phyloP scores from a whole-genome alignment of 1,140 invertebrate species.

The Drosophila rhopaloa region DNA sequence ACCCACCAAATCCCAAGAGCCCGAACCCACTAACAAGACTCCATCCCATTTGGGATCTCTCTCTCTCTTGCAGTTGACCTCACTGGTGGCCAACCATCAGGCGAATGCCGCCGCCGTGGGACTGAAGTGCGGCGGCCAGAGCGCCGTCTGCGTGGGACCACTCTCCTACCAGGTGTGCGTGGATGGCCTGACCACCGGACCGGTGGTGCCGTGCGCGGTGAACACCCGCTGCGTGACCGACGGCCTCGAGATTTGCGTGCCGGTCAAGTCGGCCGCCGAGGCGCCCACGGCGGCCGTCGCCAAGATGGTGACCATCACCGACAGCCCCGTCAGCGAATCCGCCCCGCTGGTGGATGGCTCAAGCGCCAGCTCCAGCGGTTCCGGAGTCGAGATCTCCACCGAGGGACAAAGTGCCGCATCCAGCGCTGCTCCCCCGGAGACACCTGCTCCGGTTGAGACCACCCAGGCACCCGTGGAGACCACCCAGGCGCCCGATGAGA shows the following conservation, averaged over 20 bases:
- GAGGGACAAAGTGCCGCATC: conserved; percentile 11
- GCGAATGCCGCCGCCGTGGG: conserved; percentile 42
- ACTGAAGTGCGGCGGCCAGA: conserved; percentile 63
- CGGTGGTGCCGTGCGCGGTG: conserved; percentile 35
- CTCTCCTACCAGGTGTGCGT: conserved; percentile 58
- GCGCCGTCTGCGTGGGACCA: conserved; percentile 68
- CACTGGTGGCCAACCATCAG: conserved; percentile 48
- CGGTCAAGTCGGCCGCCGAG: conserved; percentile 46
- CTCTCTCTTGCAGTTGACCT: conserved; percentile 44
- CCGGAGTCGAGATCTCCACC: conserved; percentile 18
- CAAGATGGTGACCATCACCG: conserved; percentile 61
- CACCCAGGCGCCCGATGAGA: not conserved
- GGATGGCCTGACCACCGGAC: conserved; percentile 47
- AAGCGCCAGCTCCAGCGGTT: not conserved
- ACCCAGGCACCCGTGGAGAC: conserved; percentile 4
- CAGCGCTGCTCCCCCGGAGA: not conserved
- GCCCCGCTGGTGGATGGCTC: conserved; percentile 51
- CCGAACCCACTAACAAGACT: conserved; percentile 36
- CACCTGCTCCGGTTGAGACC: conserved; percentile 9
- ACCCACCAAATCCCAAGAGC: not conserved
- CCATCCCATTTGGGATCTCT: not conserved
- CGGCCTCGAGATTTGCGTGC: conserved; percentile 72
- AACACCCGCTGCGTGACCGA: conserved; percentile 74
- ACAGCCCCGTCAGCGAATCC: conserved; percentile 48
- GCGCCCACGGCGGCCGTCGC: conserved; percentile 51